phyloP scores from a whole-genome alignment of 2,888 invertebrate species.

The Eupithecia abbreviata region DNA sequence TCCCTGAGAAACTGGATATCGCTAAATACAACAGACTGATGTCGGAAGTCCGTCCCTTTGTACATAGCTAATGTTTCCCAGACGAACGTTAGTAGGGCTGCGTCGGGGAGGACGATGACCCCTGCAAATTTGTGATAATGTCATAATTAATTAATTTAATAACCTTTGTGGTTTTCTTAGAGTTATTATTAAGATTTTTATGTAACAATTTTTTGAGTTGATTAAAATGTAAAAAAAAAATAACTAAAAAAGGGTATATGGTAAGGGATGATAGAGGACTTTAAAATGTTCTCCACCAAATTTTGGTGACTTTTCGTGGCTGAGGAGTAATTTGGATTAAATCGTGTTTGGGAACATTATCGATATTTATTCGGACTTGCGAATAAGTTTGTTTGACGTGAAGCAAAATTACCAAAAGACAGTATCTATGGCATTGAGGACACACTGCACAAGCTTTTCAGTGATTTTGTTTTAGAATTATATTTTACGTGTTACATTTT shows the following conservation, averaged over 20 bases:
- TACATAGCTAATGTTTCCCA: conserved; percentile 82
- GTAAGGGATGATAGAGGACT: too few species aligned
- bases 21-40: conserved; percentile 51
- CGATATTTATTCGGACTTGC: not conserved
- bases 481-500: not conserved
- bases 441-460: not conserved
- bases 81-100: conserved; percentile 76
- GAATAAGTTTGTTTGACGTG: not conserved
- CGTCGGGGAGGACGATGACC: conserved; percentile 87
- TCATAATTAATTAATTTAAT: not conserved
- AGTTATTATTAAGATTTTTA: too few species aligned
- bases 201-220: too few species aligned
- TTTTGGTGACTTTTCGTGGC: not conserved
- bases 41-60: conserved; percentile 61
- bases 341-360: not conserved
- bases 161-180: too few species aligned
- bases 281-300: too few species aligned
- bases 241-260: too few species aligned
- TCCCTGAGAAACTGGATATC: conserved; percentile 53
- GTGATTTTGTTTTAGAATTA: not conserved
- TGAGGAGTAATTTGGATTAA: not conserved
- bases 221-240: too few species aligned
- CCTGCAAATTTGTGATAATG: conserved; percentile 57
- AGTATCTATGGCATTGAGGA: not conserved
- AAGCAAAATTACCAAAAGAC: not conserved